Evolutionary conservation across 35 echinoderm and acorn worm species (phyloP).

Genomic region (Ptychodera flava): DNA sequence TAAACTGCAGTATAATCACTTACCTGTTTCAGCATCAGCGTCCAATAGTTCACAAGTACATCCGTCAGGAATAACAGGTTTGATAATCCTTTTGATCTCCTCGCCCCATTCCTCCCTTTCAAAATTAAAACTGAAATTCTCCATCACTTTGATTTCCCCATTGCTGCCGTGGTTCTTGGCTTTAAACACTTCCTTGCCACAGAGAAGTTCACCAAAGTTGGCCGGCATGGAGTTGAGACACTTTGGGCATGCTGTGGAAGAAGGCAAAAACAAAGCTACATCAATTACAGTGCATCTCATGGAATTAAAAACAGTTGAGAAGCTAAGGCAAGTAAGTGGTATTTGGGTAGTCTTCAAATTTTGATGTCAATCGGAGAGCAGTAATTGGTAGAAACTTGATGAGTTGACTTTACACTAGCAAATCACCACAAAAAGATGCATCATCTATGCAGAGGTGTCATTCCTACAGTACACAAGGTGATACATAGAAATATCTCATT

Average conservation of each 20-base stretch:
- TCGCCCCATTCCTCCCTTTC: background rate
- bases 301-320: too few relatives aligned
- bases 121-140: background rate
- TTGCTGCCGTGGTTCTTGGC: background rate
- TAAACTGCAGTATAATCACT: background rate
- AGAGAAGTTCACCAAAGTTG: background rate
- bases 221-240: background rate
- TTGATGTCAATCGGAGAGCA: too few relatives aligned
- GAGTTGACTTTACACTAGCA: too few relatives aligned
- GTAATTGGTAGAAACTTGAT: too few relatives aligned
- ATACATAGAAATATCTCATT: too few relatives aligned
- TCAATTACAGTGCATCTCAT: too few relatives aligned
- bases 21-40: background rate
- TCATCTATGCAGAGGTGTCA: too few relatives aligned
- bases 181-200: background rate
- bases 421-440: too few relatives aligned
- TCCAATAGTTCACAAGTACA: background rate
- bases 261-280: too few relatives aligned
- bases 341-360: too few relatives aligned
- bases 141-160: background rate
- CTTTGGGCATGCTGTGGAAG: background rate
- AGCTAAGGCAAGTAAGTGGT: too few relatives aligned
- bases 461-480: too few relatives aligned
- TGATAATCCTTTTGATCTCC: background rate
- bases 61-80: background rate